Evolutionary conservation across 1,140 invertebrate genomes (phyloP).

Genomic region (Copidosoma floridanum): DNA sequence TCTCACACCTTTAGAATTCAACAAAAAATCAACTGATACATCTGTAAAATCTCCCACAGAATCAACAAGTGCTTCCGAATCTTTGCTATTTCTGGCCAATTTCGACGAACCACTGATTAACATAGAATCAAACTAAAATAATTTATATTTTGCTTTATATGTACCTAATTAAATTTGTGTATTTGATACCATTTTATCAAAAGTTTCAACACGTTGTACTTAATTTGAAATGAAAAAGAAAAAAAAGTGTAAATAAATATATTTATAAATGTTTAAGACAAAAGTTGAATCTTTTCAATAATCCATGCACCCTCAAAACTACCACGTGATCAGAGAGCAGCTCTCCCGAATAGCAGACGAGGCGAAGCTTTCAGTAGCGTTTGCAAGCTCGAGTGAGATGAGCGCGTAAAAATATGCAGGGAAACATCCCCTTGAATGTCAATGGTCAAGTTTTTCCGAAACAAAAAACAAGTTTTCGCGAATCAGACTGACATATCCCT

Average conservation of each 20-base stretch:
- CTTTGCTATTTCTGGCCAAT: slow-evolving; percentile 9
- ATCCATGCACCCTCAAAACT: neutral
- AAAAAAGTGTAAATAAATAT: slow-evolving; percentile 25
- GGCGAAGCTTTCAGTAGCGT: neutral
- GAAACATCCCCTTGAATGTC: too few relatives aligned
- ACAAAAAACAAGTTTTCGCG: too few relatives aligned
- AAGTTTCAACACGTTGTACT: too few relatives aligned
- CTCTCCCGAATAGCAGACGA: slow-evolving; percentile 21
- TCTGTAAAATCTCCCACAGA: neutral
- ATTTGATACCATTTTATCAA: slow-evolving; percentile 14
- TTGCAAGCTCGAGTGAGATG: too few relatives aligned
- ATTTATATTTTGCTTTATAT: neutral
- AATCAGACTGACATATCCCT: too few relatives aligned
- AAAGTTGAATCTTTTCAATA: too few relatives aligned
- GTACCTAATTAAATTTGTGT: neutral
- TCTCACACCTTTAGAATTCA: neutral
- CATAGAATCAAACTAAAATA: slow-evolving; percentile 20
- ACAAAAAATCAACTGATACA: neutral
- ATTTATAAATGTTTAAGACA: slow-evolving; percentile 26
- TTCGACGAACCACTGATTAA: slow-evolving; percentile 17
- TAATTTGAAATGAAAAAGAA: slow-evolving; percentile 11
- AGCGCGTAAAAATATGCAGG: too few relatives aligned
- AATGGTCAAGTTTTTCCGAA: too few relatives aligned
- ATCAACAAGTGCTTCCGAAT: slow-evolving; percentile 3
- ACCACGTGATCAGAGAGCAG: slow-evolving; percentile 18